Base-by-base conservation (phyloP, 2,797 vertebrate genomes). In the Gephyroberyx darwinii region DNA sequence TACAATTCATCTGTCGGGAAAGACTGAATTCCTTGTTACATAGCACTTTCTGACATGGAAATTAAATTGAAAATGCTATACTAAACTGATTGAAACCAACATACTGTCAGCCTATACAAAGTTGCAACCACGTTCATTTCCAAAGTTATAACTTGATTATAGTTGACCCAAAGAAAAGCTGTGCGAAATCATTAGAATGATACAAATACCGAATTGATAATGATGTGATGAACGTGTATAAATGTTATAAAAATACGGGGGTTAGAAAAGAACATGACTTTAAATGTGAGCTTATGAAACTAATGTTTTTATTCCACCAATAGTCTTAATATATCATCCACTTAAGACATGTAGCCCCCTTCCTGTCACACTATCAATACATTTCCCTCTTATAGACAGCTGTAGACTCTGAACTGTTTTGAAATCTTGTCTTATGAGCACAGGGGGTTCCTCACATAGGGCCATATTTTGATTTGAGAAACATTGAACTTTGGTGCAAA, bases 371-470 rank as follows among this genome's bases (percentile, higher is more conserved):
- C 74, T 35, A 65, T 84, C 77, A 52, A 58, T 16, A 66, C 74
- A 81, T 85, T 85, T 86, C 69, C 77, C 37, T 13, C 59, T 41
- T 16, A 59, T 22, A 70, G 41, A 65, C 20, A 75, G 54, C 0
- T 1, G 35, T 68, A 68, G 5, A 20, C 37, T 48, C 41, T 68
- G 56, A 47, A 52, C 41, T 69, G 53, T 67, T 31, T 30, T 54
- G 17, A 60, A 70, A 62, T n/a, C 41, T 22, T n/a, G 56, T 71
- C 69, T 52, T 54, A 79, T 84, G 80, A 86, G 84, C 85, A 81
- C 81, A 79, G 73, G 41, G 55, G 64, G 19, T 69, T 80, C 69
- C 20, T 72, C 61, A 43, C 48, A 47, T 53, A 69, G 5, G 19
- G 54, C 61, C 65, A 60, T 67, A 58, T 62, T 71, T 76, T 35